These are phyloP conservation scores for Pongo pygmaeus DNA, from an alignment of 2,113 vertebrate genomes.

Conservation along the genomic window DNA sequence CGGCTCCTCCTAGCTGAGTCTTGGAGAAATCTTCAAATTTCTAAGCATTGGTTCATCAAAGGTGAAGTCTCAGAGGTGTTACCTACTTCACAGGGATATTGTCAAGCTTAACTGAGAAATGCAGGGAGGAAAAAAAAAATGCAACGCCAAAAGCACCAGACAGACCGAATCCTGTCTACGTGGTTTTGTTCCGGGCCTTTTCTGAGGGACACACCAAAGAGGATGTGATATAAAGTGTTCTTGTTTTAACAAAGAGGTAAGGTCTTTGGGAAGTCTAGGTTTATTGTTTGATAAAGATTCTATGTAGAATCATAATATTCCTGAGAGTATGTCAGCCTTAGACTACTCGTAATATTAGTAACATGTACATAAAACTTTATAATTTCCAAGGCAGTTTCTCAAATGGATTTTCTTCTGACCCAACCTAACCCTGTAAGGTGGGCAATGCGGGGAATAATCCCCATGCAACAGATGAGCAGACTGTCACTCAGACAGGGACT, in stretches of 20 bases:
- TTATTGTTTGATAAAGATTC: background rate
- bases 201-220: background rate
- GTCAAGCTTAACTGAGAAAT: background rate
- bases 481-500: accelerated
- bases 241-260: background rate
- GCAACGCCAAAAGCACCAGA: accelerated
- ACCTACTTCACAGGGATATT: background rate
- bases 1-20: background rate
- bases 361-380: accelerated
- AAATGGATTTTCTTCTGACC: no score
- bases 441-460: no score
- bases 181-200: background rate
- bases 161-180: background rate
- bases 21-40: accelerated
- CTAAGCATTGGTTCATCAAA: no score
- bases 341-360: accelerated
- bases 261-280: background rate
- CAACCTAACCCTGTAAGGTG: background rate
- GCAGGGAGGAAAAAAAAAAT: background rate
- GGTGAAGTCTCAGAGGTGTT: accelerated
- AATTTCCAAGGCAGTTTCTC: background rate
- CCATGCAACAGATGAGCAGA: background rate
- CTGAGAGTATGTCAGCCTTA: background rate
- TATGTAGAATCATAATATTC: background rate
- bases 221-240: accelerated